Percentiles rank a stretch among this genome's conserved stretches.
phyloP scores from a whole-genome alignment of 1,140 invertebrate genomes.

The Anthonomus grandis region DNA sequence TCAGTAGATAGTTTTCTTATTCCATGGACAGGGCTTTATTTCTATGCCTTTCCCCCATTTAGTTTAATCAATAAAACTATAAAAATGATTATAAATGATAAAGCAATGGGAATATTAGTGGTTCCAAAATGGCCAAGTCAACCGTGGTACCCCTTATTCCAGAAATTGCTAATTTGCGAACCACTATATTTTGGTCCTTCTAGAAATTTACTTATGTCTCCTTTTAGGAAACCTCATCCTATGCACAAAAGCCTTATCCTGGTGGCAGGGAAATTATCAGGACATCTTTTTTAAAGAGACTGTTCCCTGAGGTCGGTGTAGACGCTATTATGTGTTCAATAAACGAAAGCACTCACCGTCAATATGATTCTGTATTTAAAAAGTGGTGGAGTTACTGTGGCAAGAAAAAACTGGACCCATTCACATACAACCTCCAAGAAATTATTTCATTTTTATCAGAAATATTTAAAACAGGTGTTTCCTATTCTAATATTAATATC shows the following conservation, averaged over 20 bases:
- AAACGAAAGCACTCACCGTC: slow-evolving; percentile 1
- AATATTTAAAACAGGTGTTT: background rate
- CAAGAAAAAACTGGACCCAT: background rate
- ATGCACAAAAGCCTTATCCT: slow-evolving; percentile 8
- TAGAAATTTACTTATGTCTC: slow-evolving; percentile 5
- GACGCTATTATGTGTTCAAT: slow-evolving; percentile 4
- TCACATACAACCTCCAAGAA: background rate
- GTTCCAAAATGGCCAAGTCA: slow-evolving; percentile 1
- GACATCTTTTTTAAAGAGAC: background rate
- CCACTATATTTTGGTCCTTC: background rate
- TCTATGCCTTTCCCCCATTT: too few species aligned
- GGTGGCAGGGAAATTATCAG: slow-evolving; percentile 6
- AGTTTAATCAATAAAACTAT: too few species aligned
- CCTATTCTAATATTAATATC: too few species aligned
- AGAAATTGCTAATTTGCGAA: too few species aligned
- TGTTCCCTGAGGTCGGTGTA: background rate
- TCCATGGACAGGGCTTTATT: too few species aligned
- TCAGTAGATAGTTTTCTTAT: too few species aligned
- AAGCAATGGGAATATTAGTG: slow-evolving; percentile 2
- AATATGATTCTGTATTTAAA: background rate
- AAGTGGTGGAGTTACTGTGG: background rate
- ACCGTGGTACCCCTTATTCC: too few species aligned
- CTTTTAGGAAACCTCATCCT: slow-evolving; percentile 7
- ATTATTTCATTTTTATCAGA: slow-evolving; percentile 3
- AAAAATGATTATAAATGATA: too few species aligned